These are phyloP conservation scores for Philotrypesis tridentata DNA, from an alignment of 1,140 invertebrate genomes.

Conservation along the genomic window DNA sequence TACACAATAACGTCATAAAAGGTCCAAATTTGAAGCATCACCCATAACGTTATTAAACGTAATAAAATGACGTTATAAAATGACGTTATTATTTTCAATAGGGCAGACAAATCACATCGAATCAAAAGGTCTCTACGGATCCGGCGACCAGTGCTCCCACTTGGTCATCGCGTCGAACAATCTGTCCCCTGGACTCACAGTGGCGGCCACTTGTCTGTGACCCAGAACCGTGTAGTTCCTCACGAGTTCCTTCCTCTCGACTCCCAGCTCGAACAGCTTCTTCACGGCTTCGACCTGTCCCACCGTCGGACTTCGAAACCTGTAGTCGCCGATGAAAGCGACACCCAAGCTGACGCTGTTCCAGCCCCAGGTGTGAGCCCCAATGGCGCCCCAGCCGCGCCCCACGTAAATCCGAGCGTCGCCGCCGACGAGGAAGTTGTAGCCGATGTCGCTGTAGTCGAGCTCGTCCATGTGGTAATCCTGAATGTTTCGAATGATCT, in stretches of 20 bases:
- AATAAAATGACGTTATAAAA: too few species aligned
- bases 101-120: too few species aligned
- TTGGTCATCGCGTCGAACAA: conserved; percentile 77
- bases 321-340: conserved; percentile 75
- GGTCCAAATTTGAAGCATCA: too few species aligned
- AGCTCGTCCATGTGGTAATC: conserved; percentile 82
- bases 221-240: conserved; percentile 79
- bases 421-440: conserved; percentile 86
- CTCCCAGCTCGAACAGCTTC: conserved; percentile 78
- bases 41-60: too few species aligned
- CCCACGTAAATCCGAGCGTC: conserved; percentile 85
- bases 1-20: too few species aligned
- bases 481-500: conserved; percentile 78
- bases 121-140: too few species aligned
- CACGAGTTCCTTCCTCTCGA: conserved; percentile 76
- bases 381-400: conserved; percentile 81
- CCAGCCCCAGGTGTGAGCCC: conserved; percentile 82
- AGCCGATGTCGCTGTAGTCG: conserved; percentile 80
- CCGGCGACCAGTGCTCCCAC: conserved; percentile 77
- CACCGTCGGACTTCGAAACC: conserved; percentile 5
- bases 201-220: conserved; percentile 78
- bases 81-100: too few species aligned
- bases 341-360: conserved; percentile 85
- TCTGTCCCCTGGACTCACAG: conserved; percentile 81
- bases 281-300: conserved; percentile 76